Base-by-base conservation (phyloP, 2,888 invertebrate genomes). In the Rotaria socialis region DNA sequence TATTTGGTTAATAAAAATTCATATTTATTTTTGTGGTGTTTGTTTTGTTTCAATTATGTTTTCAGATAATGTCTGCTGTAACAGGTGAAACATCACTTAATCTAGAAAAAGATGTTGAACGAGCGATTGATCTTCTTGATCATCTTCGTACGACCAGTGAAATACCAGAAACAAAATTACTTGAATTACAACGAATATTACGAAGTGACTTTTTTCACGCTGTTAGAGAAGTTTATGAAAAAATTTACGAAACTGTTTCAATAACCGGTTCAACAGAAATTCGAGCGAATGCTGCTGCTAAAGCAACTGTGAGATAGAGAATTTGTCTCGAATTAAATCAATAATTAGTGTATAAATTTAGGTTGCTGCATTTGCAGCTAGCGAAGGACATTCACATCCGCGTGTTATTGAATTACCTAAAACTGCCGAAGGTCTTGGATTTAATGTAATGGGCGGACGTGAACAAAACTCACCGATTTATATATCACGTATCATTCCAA, bases 391-490 rank as follows among this genome's bases (percentile, higher is more conserved):
- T 90, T 97, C 99, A 75, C 99, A 99, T 92, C 99, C 99, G 8
- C 92, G 99, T 88, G 97, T 99, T 0, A 96, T 99, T 0, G 98
- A 99, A 92, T 93, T 99, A 41, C 98, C 99, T 11, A 99, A 99
- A 92, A 99, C 98, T 0, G 98, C 99, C 89, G 99, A 99, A 93
- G 97, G 97, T 86, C 93, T 99, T 74, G 99, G 99, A 0, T 99
- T 99, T 91, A 99, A 99, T 92, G 98, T 99, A 0, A 99, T 99
- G 98, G 98, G 98, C 58, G 98, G 98, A 50, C 96, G 96, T 90
- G 98, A 99, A 91, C 98, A 99, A 92, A 99, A 97, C 91, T 98
- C 98, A 0, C 99, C 99, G 0, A 99, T 99, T 91, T 99, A 99
- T 92, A 99, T 99, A 89, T 98, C 98, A 0, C 93, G 99, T 89